A percentile compares a stretch with the other conserved stretches of the same genome.
phyloP scores from a whole-genome alignment of 2,888 invertebrate genomes.

The Metallyticus violacea region DNA sequence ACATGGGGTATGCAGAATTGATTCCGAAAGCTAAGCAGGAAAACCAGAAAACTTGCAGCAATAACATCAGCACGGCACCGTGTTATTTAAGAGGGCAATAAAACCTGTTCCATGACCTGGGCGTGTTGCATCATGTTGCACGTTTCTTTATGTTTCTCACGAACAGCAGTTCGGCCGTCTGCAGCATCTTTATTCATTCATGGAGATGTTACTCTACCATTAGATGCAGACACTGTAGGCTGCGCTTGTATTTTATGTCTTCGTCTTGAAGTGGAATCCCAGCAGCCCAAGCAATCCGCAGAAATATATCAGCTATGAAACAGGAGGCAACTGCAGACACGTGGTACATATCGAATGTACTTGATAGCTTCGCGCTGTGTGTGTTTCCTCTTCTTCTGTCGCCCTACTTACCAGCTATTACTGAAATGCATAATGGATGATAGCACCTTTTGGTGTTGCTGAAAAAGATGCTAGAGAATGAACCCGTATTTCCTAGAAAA shows the following conservation, averaged over 20 bases:
- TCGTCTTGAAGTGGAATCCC: neutral
- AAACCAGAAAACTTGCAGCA: too few species aligned
- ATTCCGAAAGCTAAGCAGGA: too few species aligned
- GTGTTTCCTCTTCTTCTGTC: neutral
- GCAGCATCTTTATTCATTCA: neutral
- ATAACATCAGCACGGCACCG: neutral
- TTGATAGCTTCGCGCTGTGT: neutral
- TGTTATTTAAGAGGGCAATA: neutral
- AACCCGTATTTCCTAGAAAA: neutral
- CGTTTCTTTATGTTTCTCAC: neutral
- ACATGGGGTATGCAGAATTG: too few species aligned
- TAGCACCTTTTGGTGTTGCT: neutral
- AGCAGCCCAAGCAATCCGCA: too few species aligned
- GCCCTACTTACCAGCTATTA: neutral
- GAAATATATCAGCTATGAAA: neutral
- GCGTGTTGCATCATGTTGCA: neutral
- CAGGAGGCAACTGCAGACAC: too few species aligned
- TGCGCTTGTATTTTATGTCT: neutral
- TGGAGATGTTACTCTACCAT: too few species aligned
- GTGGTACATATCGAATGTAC: neutral
- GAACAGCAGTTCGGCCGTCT: neutral
- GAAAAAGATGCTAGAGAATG: neutral
- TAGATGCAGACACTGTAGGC: neutral
- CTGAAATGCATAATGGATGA: neutral
- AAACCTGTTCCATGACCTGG: neutral